phyloP scores from a whole-genome alignment of 2,113 vertebrate species.

The Lycaon pictus region DNA sequence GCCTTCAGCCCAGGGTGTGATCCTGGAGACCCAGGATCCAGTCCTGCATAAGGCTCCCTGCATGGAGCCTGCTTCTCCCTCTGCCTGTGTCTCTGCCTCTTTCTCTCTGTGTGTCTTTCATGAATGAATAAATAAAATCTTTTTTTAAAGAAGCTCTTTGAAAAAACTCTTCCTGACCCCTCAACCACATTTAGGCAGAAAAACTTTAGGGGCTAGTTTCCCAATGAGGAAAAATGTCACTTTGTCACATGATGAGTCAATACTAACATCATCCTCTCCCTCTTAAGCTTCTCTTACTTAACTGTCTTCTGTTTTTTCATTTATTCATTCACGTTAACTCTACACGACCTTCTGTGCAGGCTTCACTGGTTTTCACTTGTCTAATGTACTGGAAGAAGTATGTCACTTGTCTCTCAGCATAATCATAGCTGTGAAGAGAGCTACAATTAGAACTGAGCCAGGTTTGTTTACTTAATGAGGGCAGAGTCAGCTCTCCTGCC shows the following conservation, averaged over 20 bases:
- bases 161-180: not conserved
- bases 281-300: not conserved
- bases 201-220: not conserved
- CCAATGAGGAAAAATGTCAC: not conserved
- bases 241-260: not conserved
- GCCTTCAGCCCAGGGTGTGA: no score
- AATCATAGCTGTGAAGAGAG: slow-evolving; percentile 16
- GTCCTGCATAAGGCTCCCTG: no score
- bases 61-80: no score
- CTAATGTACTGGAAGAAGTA: not conserved
- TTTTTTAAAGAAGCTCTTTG: not conserved
- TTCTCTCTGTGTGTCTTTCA: no score
- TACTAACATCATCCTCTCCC: not conserved
- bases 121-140: no score
- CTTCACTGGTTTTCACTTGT: not conserved
- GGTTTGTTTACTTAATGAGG: slow-evolving; percentile 35
- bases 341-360: not conserved
- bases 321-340: slow-evolving; percentile 17
- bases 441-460: not conserved
- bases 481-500: not conserved
- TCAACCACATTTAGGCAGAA: not conserved
- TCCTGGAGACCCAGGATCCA: no score
- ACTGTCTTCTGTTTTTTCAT: not conserved
- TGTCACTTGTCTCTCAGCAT: not conserved
- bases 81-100: no score